These are phyloP conservation scores for Lasioglossum lativentre DNA, from an alignment of 2,888 invertebrate species.

Conservation along the genomic window DNA sequence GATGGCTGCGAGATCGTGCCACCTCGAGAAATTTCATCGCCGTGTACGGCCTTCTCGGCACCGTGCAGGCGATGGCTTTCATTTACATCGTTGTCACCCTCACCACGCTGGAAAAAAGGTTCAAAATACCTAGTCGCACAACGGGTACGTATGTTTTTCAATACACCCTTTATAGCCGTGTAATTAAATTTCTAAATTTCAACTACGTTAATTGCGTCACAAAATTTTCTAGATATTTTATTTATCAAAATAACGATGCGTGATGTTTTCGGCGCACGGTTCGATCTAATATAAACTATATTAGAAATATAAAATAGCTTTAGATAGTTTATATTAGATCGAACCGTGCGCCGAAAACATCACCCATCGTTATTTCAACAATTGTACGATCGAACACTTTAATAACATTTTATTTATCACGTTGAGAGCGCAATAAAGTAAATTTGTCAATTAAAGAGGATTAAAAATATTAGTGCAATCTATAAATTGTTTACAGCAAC, in stretches of 20 bases:
- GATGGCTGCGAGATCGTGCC: conserved; percentile 87
- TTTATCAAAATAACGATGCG: no score
- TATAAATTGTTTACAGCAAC: background rate
- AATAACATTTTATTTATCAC: no score
- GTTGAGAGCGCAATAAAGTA: no score
- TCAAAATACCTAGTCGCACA: conserved; percentile 89
- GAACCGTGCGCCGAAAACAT: no score
- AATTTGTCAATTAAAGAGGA: no score
- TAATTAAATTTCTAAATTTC: background rate
- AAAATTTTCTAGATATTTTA: background rate
- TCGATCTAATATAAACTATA: no score
- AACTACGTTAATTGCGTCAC: background rate
- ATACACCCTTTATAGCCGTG: background rate
- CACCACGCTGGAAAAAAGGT: conserved; percentile 89
- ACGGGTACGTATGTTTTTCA: conserved; percentile 85
- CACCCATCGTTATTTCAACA: no score
- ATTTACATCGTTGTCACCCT: conserved; percentile 88
- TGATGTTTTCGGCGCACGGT: no score
- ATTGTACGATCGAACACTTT: no score
- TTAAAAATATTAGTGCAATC: no score
- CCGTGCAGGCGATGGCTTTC: conserved; percentile 88
- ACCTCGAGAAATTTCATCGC: conserved; percentile 87
- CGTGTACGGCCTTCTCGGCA: conserved; percentile 88
- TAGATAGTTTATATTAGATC: no score
- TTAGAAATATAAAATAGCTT: no score